These are phyloP conservation scores for Atrina japonica DNA, from an alignment of 2,888 invertebrate genomes.

Conservation along the genomic window DNA sequence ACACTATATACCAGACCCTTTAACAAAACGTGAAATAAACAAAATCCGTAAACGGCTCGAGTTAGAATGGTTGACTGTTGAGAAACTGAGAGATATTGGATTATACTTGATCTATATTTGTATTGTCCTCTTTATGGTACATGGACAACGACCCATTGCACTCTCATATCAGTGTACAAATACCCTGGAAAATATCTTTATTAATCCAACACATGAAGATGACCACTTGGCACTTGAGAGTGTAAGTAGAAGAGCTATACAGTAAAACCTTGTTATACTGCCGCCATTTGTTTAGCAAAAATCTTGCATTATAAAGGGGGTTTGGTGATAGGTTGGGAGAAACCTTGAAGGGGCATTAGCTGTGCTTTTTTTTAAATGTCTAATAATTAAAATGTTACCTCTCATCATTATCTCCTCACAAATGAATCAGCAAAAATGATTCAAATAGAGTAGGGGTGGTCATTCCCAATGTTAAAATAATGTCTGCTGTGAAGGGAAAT, in stretches of 20 bases:
- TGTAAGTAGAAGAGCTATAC: slow-evolving; percentile 2
- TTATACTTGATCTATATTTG: slow-evolving; percentile 59
- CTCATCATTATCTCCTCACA: no score
- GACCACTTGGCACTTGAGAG: slow-evolving; percentile 1
- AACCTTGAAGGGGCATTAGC: no score
- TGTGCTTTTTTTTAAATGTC: no score
- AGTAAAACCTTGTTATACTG: no score
- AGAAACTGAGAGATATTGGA: slow-evolving; percentile 55
- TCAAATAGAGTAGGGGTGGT: no score
- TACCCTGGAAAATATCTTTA: slow-evolving; percentile 54
- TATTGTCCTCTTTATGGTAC: slow-evolving; percentile 53
- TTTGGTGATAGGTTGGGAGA: no score
- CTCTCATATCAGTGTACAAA: slow-evolving; percentile 47
- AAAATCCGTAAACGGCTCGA: slow-evolving; percentile 52
- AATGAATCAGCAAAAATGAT: no score
- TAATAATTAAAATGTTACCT: no score
- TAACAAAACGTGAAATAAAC: slow-evolving; percentile 43
- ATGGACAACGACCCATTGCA: slow-evolving; percentile 55
- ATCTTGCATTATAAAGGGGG: no score
- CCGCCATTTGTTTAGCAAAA: no score
- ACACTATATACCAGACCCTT: slow-evolving; percentile 45
- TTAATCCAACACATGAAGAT: slow-evolving; percentile 12
- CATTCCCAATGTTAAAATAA: no score
- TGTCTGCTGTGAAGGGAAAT: no score
- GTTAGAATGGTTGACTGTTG: slow-evolving; percentile 53